phyloP scores from a whole-genome alignment of 2,113 vertebrate genomes.

The Menura novaehollandiae region DNA sequence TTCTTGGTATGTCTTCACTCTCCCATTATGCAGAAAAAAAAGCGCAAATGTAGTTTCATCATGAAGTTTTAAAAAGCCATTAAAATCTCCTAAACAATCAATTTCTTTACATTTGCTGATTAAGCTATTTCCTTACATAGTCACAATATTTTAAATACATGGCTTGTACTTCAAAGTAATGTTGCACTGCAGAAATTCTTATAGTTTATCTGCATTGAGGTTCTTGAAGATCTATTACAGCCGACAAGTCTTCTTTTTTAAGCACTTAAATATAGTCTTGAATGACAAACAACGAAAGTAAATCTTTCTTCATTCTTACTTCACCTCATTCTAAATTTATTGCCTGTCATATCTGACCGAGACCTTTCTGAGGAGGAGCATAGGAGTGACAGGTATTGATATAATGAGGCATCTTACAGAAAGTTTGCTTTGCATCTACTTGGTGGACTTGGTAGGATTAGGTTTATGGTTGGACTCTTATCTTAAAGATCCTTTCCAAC shows the following conservation, averaged over 20 bases:
- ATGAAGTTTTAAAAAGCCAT: neutral
- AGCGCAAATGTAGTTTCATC: neutral
- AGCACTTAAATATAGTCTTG: slow-evolving; percentile 21
- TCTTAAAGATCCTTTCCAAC: neutral
- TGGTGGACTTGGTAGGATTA: neutral
- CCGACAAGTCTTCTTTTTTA: neutral
- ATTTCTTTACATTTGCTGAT: neutral
- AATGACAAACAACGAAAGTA: slow-evolving; percentile 5
- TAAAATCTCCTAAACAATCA: neutral
- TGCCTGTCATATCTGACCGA: neutral
- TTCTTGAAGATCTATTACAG: neutral
- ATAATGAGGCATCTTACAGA: neutral
- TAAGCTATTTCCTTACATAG: neutral
- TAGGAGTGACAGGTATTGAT: neutral
- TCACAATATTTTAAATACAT: neutral
- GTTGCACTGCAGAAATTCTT: neutral
- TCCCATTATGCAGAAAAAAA: neutral
- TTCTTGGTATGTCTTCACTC: neutral
- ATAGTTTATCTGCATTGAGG: neutral
- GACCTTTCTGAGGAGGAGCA: neutral
- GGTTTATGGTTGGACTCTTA: neutral
- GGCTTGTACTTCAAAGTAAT: neutral
- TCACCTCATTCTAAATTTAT: slow-evolving; percentile 12
- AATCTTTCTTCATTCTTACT: slow-evolving; percentile 39
- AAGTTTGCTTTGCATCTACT: neutral